Evolutionary conservation across 1,140 invertebrate genomes (phyloP), one percentile per base, ranked within the genome.

Genomic region (Drosophila repleta): DNA sequence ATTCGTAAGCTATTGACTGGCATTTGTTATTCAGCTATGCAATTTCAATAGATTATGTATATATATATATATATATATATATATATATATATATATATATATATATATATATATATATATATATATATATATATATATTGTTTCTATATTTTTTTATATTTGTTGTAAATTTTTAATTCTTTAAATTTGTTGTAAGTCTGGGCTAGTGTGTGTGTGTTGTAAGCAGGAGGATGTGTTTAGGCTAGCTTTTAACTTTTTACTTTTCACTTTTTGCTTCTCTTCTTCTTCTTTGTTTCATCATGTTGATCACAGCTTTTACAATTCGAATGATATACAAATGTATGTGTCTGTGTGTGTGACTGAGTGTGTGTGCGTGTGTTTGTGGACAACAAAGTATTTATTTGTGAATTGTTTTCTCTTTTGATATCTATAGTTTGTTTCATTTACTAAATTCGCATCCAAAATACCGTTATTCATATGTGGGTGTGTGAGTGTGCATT

Each of bases 301-400:
- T 69, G 60, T 77, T 82, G 82, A 87, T 87, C 82, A 87, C 82
- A 87, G 82, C 82, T 76, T 87, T 87, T 85, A 87, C 82, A 87
- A 85, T 85, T 88, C 82, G 78, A 85, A 85, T 85, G 82, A 87
- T 87, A 87, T 85, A 70, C 75, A 65, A 65, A 65, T 64, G 52
- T 56, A 20, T 65, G 41, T 26, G 24, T 45, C 21, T 29, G 2
- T 63, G 20, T 60, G 32, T 51, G 8, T 60, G 17, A 35, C 26
- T 52, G 1, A 49, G 15, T 67, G 26, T 57, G 15, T 63, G 43
- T 69, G 17, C n/a, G 26, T 17, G 39, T 67, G 26, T 57, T 13
- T 63, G 43, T 69, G 17, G 17, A 26, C 7, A 49, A 41, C 21
- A 15, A 58, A 29, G 21, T 61, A 39, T 60, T 37, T 61, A 39